Percentiles rank a stretch among this genome's conserved stretches.
These are phyloP conservation scores for Haliaeetus leucogaster DNA, from an alignment of 2,113 vertebrate genomes.

Conservation along the genomic window DNA sequence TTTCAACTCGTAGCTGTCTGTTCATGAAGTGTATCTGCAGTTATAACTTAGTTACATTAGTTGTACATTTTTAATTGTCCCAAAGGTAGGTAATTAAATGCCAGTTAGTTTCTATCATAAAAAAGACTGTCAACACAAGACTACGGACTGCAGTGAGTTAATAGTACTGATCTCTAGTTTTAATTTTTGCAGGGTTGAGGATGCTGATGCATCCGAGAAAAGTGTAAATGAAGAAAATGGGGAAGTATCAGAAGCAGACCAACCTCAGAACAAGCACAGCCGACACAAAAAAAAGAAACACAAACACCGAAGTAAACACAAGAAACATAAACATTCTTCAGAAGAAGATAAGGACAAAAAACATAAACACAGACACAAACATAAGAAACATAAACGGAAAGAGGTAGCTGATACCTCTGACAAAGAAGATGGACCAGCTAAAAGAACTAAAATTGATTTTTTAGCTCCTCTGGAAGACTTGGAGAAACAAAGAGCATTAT, in stretches of 20 bases:
- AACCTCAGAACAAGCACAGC: slow-evolving; percentile 83
- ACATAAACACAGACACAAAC: slow-evolving; percentile 95
- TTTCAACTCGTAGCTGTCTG: background rate
- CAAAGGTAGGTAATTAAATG: background rate
- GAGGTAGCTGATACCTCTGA: slow-evolving; percentile 75
- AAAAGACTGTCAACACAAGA: background rate
- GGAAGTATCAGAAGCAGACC: slow-evolving; percentile 89
- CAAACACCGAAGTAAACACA: slow-evolving; percentile 97
- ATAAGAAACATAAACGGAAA: slow-evolving; percentile 96
- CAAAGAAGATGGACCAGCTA: slow-evolving; percentile 84
- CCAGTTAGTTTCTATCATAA: background rate
- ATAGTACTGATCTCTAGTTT: background rate
- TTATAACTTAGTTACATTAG: background rate
- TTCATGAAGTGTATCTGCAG: background rate
- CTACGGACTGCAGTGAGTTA: background rate
- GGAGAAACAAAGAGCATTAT: slow-evolving; percentile 96
- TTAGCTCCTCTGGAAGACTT: slow-evolving; percentile 93
- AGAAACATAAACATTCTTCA: slow-evolving; percentile 94
- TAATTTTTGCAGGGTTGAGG: slow-evolving; percentile 79
- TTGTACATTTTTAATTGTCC: background rate
- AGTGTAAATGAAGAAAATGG: slow-evolving; percentile 94
- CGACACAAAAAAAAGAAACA: slow-evolving; percentile 99
- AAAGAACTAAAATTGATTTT: slow-evolving; percentile 93
- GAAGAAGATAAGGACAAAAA: slow-evolving; percentile 94
- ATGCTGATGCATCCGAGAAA: slow-evolving; percentile 85